Percentiles rank a stretch among this genome's conserved stretches.
These are phyloP conservation scores for Labeo rohita DNA, from an alignment of 2,113 vertebrate species.

Conservation along the genomic window DNA sequence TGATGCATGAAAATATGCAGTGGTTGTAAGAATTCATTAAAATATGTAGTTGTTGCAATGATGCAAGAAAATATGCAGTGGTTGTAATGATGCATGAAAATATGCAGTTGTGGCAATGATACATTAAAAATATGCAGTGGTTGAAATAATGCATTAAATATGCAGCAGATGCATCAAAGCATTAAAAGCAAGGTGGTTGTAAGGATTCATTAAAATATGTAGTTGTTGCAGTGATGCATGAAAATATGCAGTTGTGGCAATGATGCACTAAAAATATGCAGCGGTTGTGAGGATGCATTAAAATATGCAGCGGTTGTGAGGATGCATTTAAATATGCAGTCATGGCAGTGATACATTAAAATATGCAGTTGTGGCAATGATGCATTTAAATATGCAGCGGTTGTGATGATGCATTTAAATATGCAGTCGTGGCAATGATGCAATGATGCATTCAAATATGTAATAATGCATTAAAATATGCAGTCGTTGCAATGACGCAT, in stretches of 20 bases:
- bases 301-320: not conserved
- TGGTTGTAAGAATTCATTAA: not conserved
- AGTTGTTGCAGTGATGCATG: too few species aligned
- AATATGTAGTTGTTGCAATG: not conserved
- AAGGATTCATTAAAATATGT: too few species aligned
- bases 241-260: not conserved
- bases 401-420: not conserved
- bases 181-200: too few species aligned
- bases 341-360: too few species aligned
- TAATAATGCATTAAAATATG: too few species aligned
- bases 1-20: not conserved
- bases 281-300: not conserved
- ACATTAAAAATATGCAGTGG: too few species aligned
- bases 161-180: too few species aligned
- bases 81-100: not conserved
- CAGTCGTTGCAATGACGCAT: too few species aligned
- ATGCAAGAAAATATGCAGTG: not conserved
- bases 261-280: not conserved
- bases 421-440: not conserved
- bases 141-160: too few species aligned
- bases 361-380: not conserved
- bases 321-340: too few species aligned
- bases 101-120: not conserved
- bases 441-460: too few species aligned
- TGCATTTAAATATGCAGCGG: not conserved